A percentile compares a stretch with the other conserved stretches of the same genome.
Evolutionary conservation across 2,888 invertebrate genomes (phyloP).

Genomic region (Caenorhabditis macrosperma): DNA sequence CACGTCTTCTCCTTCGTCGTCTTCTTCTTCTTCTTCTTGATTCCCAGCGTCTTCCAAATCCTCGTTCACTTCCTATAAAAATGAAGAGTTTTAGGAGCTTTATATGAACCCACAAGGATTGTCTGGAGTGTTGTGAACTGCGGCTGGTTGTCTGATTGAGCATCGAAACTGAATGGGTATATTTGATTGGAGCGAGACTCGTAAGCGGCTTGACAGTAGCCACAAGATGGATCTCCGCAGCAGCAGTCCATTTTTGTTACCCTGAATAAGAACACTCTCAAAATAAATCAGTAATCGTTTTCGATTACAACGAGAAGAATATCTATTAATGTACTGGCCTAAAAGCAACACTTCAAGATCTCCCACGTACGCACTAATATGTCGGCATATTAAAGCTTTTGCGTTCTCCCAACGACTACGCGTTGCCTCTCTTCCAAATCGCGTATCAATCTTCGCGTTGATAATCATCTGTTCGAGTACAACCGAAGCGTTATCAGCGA

Average conservation of each 20-base stretch:
- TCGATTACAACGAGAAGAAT: neutral
- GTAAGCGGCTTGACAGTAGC: conserved; percentile 33
- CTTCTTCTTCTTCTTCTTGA: conserved; percentile 14
- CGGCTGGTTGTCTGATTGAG: neutral
- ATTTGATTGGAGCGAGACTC: neutral
- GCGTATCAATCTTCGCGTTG: conserved; percentile 5
- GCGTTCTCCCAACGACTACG: no score
- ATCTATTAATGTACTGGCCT: neutral
- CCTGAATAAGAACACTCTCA: neutral
- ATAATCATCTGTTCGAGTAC: conserved; percentile 14
- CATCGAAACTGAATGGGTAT: conserved; percentile 9
- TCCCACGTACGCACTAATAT: neutral
- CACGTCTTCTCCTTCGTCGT: conserved; percentile 12
- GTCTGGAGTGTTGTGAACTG: neutral
- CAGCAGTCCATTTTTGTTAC: conserved; percentile 15
- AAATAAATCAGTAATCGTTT: neutral
- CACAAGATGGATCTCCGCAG: conserved; percentile 45
- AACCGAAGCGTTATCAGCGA: conserved; percentile 4
- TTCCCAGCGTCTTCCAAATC: neutral
- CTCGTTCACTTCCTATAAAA: neutral
- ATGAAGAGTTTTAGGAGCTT: neutral
- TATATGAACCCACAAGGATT: neutral
- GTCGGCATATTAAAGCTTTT: neutral
- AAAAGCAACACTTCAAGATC: neutral
- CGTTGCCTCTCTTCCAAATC: conserved; percentile 15